Evolutionary conservation across 1,140 invertebrate species (phyloP), one percentile per base, ranked within the genome.

Genomic region (Solenopsis invicta): DNA sequence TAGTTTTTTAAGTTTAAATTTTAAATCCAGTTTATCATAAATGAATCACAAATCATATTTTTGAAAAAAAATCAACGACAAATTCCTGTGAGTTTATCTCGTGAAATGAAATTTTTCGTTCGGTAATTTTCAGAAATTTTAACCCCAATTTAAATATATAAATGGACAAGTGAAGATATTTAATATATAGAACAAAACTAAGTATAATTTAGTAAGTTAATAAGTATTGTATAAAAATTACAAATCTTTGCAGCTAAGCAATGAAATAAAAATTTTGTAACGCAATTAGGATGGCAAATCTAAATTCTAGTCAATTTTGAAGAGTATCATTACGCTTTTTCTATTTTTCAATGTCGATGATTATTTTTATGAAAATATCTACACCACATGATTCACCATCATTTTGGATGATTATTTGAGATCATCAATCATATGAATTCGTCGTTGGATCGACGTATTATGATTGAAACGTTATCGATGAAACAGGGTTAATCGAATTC

Each of bases 401-500:
- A 50, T n/a, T 18, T 81, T n/a, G 21, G 2, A 48, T 18, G 13
- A 21, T 37, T 56, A 74, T 74, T 1, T 8, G 8, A 45, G 21
- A 29, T 12, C 24, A 18, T 54, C 24, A 8, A 82, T 82, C 21
- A 41, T 56, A 45, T 45, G 21, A 50, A 61, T 18, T 21, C 12
- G 41, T 34, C 18, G 62, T 75, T 61, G 59, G 45, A 75, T 61
- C 54, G 13, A 41, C 13, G 24, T 29, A 61, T 75, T 29, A 61
- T 54, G 45, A 18, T 84, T n/a, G 69, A 50, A 41, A 75, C 9
- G 41, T 37, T 54, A 29, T 75, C 41, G 41, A 13, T 50, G 85
- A 86, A 86, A 86, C 48, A 86, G n/a, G 66, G 77, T 86, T 86
- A 86, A 86, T 86, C 85, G 77, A 69, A 82, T 86, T 86, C 62